Conservation (phyloP, 2,113 vertebrate species). For the Podarcis muralis region DNA sequence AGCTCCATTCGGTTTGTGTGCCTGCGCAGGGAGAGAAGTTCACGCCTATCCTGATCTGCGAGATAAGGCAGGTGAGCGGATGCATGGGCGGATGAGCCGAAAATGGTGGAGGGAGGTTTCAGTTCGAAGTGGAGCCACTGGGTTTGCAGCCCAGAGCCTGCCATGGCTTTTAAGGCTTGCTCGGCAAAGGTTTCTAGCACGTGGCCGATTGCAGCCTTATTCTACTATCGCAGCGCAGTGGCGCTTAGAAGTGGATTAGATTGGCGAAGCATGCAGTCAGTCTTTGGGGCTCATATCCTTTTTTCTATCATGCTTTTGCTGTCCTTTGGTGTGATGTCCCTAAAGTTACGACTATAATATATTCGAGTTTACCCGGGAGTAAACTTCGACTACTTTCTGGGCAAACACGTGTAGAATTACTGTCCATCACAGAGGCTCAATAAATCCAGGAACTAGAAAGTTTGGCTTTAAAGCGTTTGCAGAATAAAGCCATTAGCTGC, state of each 20-base stretch:
- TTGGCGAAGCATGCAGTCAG: too few species aligned
- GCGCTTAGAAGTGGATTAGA: neutral
- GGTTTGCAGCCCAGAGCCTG: too few species aligned
- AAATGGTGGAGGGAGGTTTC: neutral
- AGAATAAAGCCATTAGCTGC: neutral
- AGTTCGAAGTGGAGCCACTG: neutral
- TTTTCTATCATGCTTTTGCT: neutral
- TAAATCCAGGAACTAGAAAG: neutral
- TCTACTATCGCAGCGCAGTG: neutral
- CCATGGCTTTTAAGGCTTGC: too few species aligned
- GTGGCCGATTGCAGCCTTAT: neutral
- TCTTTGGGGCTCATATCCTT: neutral
- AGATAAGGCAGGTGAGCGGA: neutral
- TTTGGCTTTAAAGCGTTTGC: neutral
- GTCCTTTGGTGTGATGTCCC: neutral
- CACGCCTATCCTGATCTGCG: neutral
- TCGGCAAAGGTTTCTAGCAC: too few species aligned
- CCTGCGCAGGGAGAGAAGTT: rapidly evolving
- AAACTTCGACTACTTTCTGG: neutral
- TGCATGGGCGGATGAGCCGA: too few species aligned
- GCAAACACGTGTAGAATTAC: too few species aligned
- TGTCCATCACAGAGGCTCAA: too few species aligned
- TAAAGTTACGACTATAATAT: too few species aligned
- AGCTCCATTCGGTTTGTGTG: neutral
- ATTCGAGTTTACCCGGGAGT: neutral